Evolutionary conservation across 2,888 invertebrate genomes (phyloP), one percentile per base, ranked within the genome.

Genomic region (Nymphalis polychloros): DNA sequence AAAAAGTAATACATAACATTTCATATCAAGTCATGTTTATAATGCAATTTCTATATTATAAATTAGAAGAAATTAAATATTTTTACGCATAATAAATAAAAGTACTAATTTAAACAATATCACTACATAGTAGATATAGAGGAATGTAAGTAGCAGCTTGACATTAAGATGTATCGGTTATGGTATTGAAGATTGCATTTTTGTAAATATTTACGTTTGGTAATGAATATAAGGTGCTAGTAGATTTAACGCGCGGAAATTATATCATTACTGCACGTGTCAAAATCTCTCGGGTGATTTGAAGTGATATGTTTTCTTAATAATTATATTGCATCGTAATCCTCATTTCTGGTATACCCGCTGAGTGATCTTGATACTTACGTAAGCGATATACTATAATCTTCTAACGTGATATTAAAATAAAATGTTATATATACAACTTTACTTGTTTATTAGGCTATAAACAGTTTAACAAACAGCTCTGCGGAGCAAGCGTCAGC

Each of bases 391-490:
- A 55, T 7, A 35, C 48, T 41, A 31, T 35, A 20, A 7, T 48
- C 10, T 48, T 23, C 13, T n/a, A 59, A 52, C 31, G 1, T 52
- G 52, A 46, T 46, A 53, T 41, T 46, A 41, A 48, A 48, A 23
- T 13, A 27, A 0, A 27, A 31, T 46, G 17, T 7, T 35, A 52
- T 41, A 47, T 1, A 10, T 35, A 10, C 41, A 13, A 41, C 16
- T 61, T 62, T 31, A 48, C 17, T 72, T 72, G 55, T 75, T 75
- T 64, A 67, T 62, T 87, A 97, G 96, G 97, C 97, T 35, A 89
- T 97, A 77, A 95, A 95, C 79, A 96, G 96, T 82, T 95, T 98
- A 94, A 95, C 96, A 19, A 93, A 87, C 71, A 94, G 93, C 73
- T 94, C 95, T 49, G 93, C 94, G 16, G 92, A 90, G 49, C 90